Percentiles rank a stretch among this genome's conserved stretches.
These are phyloP conservation scores for Anolis apletophallus DNA, from an alignment of 2,797 vertebrate species.

Conservation along the genomic window DNA sequence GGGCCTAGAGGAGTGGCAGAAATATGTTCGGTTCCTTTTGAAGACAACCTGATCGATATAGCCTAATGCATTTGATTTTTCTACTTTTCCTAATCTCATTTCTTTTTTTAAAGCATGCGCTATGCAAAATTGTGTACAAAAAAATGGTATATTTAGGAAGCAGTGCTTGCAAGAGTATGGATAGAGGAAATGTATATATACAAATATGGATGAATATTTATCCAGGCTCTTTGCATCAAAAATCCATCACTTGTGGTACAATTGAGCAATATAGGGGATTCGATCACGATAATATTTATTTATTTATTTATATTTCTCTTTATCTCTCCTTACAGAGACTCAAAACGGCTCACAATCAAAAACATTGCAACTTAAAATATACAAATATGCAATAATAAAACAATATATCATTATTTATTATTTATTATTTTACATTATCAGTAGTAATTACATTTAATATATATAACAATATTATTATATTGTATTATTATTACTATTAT, in stretches of 20 bases:
- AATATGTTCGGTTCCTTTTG: not conserved
- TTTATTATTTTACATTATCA: too few relatives aligned
- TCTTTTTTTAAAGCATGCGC: too few relatives aligned
- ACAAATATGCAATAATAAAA: too few relatives aligned
- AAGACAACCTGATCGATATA: not conserved
- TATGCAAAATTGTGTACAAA: not conserved
- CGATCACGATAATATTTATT: not conserved
- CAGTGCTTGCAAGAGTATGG: not conserved
- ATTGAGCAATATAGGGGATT: not conserved
- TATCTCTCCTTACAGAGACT: too few relatives aligned
- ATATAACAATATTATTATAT: too few relatives aligned
- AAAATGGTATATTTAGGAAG: not conserved
- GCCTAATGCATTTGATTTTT: not conserved
- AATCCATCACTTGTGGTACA: not conserved
- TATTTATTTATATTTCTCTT: too few relatives aligned
- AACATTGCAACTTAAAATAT: too few relatives aligned
- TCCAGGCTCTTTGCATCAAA: not conserved
- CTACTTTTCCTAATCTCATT: too few relatives aligned
- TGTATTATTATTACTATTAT: too few relatives aligned
- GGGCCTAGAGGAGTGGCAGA: not conserved
- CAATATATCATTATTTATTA: too few relatives aligned
- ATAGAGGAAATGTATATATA: not conserved
- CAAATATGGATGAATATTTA: not conserved
- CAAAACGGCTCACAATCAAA: too few relatives aligned
- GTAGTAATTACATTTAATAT: too few relatives aligned